phyloP scores from a whole-genome alignment of 2,113 vertebrate species.

The Atractosteus spatula region DNA sequence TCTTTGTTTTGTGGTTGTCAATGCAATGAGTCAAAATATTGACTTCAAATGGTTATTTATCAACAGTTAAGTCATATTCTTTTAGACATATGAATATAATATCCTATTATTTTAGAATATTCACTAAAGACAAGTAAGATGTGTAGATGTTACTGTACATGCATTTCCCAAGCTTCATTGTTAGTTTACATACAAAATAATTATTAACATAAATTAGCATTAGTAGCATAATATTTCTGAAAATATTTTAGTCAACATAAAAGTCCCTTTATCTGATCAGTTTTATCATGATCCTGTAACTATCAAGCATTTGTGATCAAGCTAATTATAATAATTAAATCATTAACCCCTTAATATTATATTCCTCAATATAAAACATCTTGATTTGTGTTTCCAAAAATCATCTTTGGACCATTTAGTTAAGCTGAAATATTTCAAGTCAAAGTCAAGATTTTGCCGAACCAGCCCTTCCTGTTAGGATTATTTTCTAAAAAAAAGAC shows the following conservation, averaged over 20 bases:
- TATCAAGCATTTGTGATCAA: not conserved
- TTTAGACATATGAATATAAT: no score
- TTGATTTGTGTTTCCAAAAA: conserved; percentile 1
- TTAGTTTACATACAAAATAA: not conserved
- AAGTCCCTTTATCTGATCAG: no score
- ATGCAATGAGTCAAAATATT: no score
- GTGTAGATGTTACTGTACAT: no score
- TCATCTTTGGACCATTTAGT: not conserved
- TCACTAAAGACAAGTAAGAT: no score
- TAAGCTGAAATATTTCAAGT: not conserved
- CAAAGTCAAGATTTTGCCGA: not conserved
- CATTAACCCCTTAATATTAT: not conserved
- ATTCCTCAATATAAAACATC: no score
- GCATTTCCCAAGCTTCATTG: no score
- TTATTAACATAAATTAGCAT: not conserved
- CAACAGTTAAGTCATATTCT: no score
- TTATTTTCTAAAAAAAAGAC: not conserved
- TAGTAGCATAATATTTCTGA: not conserved
- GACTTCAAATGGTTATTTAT: no score
- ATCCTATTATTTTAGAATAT: no score
- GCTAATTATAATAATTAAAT: not conserved
- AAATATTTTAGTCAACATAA: not conserved
- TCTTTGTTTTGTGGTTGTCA: conserved; percentile 6
- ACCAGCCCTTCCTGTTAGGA: not conserved
- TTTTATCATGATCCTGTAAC: no score